phyloP scores from a whole-genome alignment of 2,113 vertebrate species.

The Speoplatyrhinus poulsoni region DNA sequence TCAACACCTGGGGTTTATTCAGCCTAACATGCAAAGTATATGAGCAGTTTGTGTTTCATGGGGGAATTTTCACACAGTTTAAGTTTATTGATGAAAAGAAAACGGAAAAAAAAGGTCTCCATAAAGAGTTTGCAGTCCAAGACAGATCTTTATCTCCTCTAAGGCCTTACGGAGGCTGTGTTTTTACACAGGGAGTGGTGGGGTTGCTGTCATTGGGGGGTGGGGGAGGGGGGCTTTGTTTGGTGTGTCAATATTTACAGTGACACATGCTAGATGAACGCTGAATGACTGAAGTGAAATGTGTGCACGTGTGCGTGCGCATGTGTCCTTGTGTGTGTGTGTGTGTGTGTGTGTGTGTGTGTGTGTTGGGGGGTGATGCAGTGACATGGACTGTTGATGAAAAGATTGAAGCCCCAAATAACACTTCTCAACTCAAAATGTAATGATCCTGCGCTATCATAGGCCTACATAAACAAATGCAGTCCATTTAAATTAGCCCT shows the following conservation, averaged over 20 bases:
- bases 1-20: too few relatives aligned
- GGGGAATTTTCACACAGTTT: not conserved
- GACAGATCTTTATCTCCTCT: constrained; percentile 53
- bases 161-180: constrained; percentile 32
- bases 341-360: constrained; percentile 14
- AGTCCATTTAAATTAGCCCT: too few relatives aligned
- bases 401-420: too few relatives aligned
- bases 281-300: constrained; percentile 49
- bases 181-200: constrained; percentile 57
- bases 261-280: constrained; percentile 56
- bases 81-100: not conserved
- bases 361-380: not conserved
- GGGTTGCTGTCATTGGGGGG: constrained; percentile 50
- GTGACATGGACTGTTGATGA: not conserved
- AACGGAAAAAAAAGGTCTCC: not conserved
- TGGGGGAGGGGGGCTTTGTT: constrained; percentile 61
- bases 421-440: too few relatives aligned
- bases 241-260: constrained; percentile 76
- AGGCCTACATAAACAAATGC: too few relatives aligned
- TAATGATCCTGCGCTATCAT: too few relatives aligned
- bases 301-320: not conserved
- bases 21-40: too few relatives aligned
- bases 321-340: constrained; percentile 24
- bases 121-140: constrained; percentile 18
- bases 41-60: too few relatives aligned